phyloP scores from a whole-genome alignment of 1,140 invertebrate genomes.

The Meloidogyne chitwoodi region DNA sequence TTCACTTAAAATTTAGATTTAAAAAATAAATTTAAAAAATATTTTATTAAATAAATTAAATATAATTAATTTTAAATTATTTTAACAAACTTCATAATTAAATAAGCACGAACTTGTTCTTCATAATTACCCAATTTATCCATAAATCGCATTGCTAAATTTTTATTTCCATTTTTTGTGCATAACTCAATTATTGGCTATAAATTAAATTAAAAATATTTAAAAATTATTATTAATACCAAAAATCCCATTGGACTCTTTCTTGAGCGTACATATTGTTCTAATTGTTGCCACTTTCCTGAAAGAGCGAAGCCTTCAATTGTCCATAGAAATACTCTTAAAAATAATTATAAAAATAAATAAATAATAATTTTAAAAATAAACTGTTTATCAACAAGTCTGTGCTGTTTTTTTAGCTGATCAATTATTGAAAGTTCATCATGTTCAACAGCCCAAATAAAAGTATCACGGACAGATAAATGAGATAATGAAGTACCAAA shows the following conservation, averaged over 20 bases:
- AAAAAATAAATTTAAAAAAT: no score
- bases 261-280: conserved; percentile 25
- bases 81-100: conserved; percentile 13
- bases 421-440: conserved; percentile 20
- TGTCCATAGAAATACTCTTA: conserved; percentile 24
- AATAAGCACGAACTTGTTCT: conserved; percentile 24
- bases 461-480: conserved; percentile 22
- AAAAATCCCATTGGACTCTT: conserved; percentile 28
- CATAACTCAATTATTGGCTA: conserved; percentile 26
- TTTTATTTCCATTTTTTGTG: conserved; percentile 15
- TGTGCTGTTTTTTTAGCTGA: conserved; percentile 24
- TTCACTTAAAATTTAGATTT: conserved; percentile 15
- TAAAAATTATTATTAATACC: neutral
- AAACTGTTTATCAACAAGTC: conserved; percentile 29
- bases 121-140: conserved; percentile 23
- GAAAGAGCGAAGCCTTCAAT: conserved; percentile 19
- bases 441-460: conserved; percentile 29
- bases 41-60: no score
- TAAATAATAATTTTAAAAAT: neutral
- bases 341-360: neutral
- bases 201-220: neutral
- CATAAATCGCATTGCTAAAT: conserved; percentile 24
- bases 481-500: conserved; percentile 13
- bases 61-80: conserved; percentile 1
- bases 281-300: conserved; percentile 30